Percentiles rank a stretch among this genome's conserved stretches.
Conservation (phyloP, 2,797 vertebrate species). For the Helarctos malayanus region DNA sequence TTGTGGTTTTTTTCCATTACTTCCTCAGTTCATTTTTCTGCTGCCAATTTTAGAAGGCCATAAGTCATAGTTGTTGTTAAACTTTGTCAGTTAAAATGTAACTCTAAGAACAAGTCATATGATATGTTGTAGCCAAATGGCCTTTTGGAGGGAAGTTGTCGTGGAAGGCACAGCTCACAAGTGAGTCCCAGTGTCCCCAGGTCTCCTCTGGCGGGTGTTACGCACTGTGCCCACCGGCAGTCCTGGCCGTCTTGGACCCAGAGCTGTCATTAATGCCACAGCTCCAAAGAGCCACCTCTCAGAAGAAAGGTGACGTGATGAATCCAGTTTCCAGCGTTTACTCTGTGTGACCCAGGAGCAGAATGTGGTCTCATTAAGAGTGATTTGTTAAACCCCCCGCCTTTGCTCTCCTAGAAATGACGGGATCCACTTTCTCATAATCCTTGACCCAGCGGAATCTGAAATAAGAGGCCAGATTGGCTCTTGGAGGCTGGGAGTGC, state of each 20-base stretch:
- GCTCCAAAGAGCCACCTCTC: background rate
- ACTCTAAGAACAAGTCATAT: constrained; percentile 90
- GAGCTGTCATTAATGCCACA: background rate
- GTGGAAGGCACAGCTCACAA: background rate
- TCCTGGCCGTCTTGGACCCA: background rate
- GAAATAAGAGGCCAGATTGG: background rate
- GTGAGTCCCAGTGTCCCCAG: background rate
- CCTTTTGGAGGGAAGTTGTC: constrained; percentile 77
- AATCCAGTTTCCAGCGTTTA: background rate
- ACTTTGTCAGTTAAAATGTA: constrained; percentile 90
- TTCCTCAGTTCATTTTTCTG: constrained; percentile 91
- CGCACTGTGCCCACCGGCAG: rapidly evolving
- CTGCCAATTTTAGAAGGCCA: constrained; percentile 90
- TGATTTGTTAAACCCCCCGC: background rate
- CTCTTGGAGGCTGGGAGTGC: background rate
- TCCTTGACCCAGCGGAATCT: background rate
- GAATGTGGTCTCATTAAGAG: background rate
- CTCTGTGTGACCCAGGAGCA: background rate
- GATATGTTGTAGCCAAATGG: constrained; percentile 82
- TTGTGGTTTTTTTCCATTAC: constrained; percentile 93
- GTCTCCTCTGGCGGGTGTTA: background rate
- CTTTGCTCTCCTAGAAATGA: background rate
- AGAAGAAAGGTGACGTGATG: background rate
- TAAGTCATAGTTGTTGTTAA: constrained; percentile 90
- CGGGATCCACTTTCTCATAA: background rate